Base-by-base conservation (phyloP, 2,888 invertebrate genomes). In the Hybos culiciformis region DNA sequence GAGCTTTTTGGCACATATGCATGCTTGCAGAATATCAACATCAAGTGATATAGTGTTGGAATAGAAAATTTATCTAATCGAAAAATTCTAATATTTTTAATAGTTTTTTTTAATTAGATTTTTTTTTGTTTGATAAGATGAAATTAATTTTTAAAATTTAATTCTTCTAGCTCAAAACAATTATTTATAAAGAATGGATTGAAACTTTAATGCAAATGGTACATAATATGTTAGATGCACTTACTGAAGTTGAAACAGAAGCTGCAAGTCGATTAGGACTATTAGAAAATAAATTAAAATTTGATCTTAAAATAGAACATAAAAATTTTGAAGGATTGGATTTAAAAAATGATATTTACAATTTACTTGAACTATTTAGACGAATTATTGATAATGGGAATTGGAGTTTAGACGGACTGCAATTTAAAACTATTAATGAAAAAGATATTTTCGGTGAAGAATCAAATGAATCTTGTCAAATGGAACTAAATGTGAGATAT, bases 151-250 rank as follows among this genome's bases (percentile, higher is more conserved):
- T 9, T 3, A 19, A 39, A 12, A 20, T 41, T 43, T 31, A 41
- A 18, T 39, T 41, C 46, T 59, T 61, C 5, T 56, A 83, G 82
- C 66, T 75, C 51, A 80, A 82, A 60, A 64, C 79, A 50, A 66
- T 71, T 31, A 70, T 78, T 58, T 77, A 62, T 58, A 68, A 55
- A 23, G 71, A 75, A 52, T 78, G 78, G 78, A 71, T 79, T n/a
- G 66, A 67, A 37, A 72, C 76, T 56, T 60, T 79, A 44, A 69
- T 70, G 2, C 72, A 74, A 39, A 74, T 79, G 50, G 80, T 78
- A 56, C 63, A 68, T 41, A 68, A 74, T 58, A 58, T 80, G 37
- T 71, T 78, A 11, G 66, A 64, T 43, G 74, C 74, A n/a, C 72
- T 79, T 29, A 70, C 74, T 46, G 75, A 75, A 48, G 56, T 80